Evolutionary conservation across 2,888 invertebrate species (phyloP).

Genomic region (Melikaiella ostensackeni): DNA sequence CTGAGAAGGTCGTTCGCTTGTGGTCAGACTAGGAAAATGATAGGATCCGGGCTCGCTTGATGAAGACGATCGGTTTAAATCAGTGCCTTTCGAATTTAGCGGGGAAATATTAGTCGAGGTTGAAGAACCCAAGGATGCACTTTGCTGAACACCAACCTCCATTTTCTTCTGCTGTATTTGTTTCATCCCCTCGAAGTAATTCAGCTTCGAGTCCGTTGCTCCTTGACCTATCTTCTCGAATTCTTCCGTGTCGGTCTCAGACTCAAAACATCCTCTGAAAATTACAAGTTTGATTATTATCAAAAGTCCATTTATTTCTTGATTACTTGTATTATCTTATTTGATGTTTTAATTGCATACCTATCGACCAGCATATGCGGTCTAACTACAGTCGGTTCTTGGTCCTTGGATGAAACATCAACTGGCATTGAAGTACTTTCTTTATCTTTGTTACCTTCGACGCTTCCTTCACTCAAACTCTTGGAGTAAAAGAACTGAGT

Average conservation of each 20-base stretch:
- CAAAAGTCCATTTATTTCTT: neutral
- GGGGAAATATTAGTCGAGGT: slow-evolving; percentile 72
- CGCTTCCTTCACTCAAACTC: slow-evolving; percentile 68
- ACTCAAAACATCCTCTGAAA: slow-evolving; percentile 84
- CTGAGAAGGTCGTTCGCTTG: slow-evolving; percentile 63
- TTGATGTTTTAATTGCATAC: slow-evolving; percentile 56
- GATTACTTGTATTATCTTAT: neutral
- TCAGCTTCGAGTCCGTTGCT: slow-evolving; percentile 67
- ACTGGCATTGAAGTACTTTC: slow-evolving; percentile 65
- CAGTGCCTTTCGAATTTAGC: slow-evolving; percentile 66
- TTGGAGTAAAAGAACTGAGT: slow-evolving; percentile 85
- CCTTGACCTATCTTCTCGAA: slow-evolving; percentile 88
- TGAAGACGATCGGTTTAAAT: slow-evolving; percentile 61
- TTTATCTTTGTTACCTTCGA: slow-evolving; percentile 68
- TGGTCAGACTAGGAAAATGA: slow-evolving; percentile 66
- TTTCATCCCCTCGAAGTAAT: slow-evolving; percentile 65
- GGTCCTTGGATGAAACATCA: slow-evolving; percentile 62
- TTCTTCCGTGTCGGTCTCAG: slow-evolving; percentile 89
- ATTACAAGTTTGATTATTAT: neutral
- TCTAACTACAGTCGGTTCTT: slow-evolving; percentile 55
- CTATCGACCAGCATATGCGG: slow-evolving; percentile 68
- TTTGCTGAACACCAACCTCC: slow-evolving; percentile 75
- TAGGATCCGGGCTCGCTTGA: slow-evolving; percentile 68
- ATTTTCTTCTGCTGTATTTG: slow-evolving; percentile 69
- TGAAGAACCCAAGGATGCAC: slow-evolving; percentile 70